phyloP scores from a whole-genome alignment of 2,888 invertebrate genomes.

The Pelosia muscerda region DNA sequence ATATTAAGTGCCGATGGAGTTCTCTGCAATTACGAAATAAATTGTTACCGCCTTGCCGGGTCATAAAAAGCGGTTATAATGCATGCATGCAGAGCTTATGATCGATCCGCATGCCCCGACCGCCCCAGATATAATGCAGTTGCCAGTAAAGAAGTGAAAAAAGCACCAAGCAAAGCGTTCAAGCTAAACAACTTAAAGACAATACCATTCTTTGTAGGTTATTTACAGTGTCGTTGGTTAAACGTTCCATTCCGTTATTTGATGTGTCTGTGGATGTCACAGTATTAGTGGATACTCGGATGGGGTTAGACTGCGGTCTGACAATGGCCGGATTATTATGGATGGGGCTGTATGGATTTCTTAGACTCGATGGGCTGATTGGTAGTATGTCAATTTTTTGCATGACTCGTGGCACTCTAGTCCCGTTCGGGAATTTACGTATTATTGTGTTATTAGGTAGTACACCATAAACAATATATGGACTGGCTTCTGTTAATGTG shows the following conservation, averaged over 20 bases:
- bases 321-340: constrained; percentile 86
- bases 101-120: constrained; percentile 60
- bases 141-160: constrained; percentile 60
- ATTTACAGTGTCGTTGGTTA: constrained; percentile 86
- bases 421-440: constrained; percentile 93
- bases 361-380: constrained; percentile 87
- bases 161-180: constrained; percentile 78
- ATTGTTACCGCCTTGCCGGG: constrained; percentile 75
- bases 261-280: constrained; percentile 85
- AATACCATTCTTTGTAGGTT: constrained; percentile 85
- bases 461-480: constrained; percentile 91
- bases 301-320: constrained; percentile 86
- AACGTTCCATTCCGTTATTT: constrained; percentile 87
- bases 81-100: constrained; percentile 74
- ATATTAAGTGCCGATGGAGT: constrained; percentile 84
- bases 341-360: constrained; percentile 88
- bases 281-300: constrained; percentile 90
- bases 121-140: constrained; percentile 51
- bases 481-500: constrained; percentile 89
- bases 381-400: constrained; percentile 87
- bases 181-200: constrained; percentile 85
- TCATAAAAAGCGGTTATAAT: constrained; percentile 69
- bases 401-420: constrained; percentile 90
- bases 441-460: constrained; percentile 93
- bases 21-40: constrained; percentile 85